Percentiles rank a stretch among this genome's conserved stretches.
Evolutionary conservation across 2,797 vertebrate species (phyloP).

Genomic region (Tragopan temminckii): DNA sequence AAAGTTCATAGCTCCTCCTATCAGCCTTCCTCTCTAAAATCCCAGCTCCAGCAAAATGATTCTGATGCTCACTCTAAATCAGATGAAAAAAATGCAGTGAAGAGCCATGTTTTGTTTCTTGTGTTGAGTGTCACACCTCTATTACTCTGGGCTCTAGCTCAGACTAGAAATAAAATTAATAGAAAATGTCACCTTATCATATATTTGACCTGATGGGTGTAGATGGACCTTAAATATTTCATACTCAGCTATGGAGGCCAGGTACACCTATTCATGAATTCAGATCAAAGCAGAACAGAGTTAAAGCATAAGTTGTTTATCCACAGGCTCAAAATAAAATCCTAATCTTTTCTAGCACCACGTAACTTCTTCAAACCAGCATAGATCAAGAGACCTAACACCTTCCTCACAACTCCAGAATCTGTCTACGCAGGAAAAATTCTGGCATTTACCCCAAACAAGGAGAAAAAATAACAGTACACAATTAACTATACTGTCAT

Average conservation of each 20-base stretch:
- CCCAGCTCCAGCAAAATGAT: neutral
- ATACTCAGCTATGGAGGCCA: neutral
- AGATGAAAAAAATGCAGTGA: constrained; percentile 2
- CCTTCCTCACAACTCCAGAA: neutral
- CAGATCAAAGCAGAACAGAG: neutral
- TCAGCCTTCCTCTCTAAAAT: neutral
- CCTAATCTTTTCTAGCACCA: neutral
- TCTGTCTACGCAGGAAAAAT: neutral
- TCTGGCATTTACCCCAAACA: neutral
- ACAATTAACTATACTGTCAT: neutral
- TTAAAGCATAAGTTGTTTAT: neutral
- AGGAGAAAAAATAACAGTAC: neutral
- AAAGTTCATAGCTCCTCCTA: neutral
- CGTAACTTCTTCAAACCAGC: neutral
- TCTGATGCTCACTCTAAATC: neutral
- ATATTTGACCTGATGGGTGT: constrained; percentile 1
- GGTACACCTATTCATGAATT: neutral
- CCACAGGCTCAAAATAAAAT: neutral
- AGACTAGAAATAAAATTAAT: constrained; percentile 9
- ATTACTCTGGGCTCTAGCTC: neutral
- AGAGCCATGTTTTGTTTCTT: neutral
- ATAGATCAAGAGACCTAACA: neutral
- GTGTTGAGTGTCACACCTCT: neutral
- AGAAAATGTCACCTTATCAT: neutral
- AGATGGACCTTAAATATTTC: constrained; percentile 25